These are phyloP conservation scores for Ellobium chinense DNA, from an alignment of 2,888 invertebrate genomes.

Conservation along the genomic window DNA sequence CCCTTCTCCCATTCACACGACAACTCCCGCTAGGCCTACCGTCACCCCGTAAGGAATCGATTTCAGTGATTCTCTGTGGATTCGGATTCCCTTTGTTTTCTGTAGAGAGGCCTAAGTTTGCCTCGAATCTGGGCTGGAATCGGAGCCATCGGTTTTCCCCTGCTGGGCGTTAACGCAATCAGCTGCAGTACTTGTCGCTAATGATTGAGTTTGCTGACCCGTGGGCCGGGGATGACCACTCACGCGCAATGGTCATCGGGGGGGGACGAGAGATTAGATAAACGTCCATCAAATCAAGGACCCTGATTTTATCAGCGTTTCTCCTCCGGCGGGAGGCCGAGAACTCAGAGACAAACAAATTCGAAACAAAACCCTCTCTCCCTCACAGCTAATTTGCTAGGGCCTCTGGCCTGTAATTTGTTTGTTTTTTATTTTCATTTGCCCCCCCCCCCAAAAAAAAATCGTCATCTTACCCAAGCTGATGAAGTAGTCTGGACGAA, in stretches of 20 bases:
- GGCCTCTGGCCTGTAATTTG: neutral
- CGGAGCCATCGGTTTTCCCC: neutral
- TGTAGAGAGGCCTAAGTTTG: too few species aligned
- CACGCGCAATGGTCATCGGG: slow-evolving; percentile 36
- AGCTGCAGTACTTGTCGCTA: slow-evolving; percentile 32
- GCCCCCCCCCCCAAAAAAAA: too few species aligned
- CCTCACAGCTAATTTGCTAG: neutral
- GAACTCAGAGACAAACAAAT: neutral
- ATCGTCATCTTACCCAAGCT: too few species aligned
- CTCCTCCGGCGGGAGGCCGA: neutral
- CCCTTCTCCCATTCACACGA: too few species aligned
- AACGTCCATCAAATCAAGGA: slow-evolving; percentile 41
- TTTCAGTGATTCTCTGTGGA: too few species aligned
- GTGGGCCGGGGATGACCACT: slow-evolving; percentile 37
- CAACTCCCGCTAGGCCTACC: too few species aligned
- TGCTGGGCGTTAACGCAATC: slow-evolving; percentile 32
- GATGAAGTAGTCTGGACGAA: too few species aligned
- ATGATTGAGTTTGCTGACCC: slow-evolving; percentile 38
- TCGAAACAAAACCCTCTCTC: slow-evolving; percentile 11
- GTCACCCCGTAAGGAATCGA: too few species aligned
- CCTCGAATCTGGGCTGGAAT: neutral
- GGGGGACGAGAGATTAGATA: slow-evolving; percentile 41
- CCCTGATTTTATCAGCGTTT: slow-evolving; percentile 28
- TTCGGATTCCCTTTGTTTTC: too few species aligned
- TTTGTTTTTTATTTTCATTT: neutral